A percentile compares a stretch with the other conserved stretches of the same genome.
Evolutionary conservation across 2,888 invertebrate species (phyloP).

Genomic region (Lutraria lutraria): DNA sequence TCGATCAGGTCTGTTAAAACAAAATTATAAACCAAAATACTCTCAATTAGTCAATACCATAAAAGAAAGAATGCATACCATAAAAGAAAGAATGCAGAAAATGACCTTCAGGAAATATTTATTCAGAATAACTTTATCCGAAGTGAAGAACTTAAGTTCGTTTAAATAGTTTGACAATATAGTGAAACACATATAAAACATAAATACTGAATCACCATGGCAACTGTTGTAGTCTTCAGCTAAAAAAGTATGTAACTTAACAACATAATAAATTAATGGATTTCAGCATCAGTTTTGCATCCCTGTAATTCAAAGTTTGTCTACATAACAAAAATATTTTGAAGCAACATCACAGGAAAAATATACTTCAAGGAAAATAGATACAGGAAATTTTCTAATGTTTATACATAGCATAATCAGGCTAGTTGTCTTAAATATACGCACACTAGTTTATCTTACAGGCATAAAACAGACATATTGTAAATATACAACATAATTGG

Average conservation of each 20-base stretch:
- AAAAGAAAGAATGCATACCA: neutral
- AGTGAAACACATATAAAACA: neutral
- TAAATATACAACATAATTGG: too few relatives aligned
- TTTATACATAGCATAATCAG: too few relatives aligned
- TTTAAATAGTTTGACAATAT: neutral
- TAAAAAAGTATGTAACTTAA: neutral
- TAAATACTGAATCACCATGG: neutral
- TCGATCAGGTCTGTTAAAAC: neutral
- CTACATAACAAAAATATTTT: neutral
- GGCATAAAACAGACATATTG: too few relatives aligned
- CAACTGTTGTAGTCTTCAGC: neutral
- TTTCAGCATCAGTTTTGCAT: neutral
- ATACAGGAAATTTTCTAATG: neutral
- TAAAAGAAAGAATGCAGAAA: neutral
- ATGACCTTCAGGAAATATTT: too few relatives aligned
- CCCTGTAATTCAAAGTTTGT: neutral
- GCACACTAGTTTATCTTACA: too few relatives aligned
- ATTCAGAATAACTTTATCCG: neutral
- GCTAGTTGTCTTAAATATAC: too few relatives aligned
- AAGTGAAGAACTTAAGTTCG: neutral
- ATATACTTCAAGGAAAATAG: neutral
- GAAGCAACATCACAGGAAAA: neutral
- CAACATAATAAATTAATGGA: neutral
- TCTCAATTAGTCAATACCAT: neutral
- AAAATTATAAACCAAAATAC: neutral